Conservation (phyloP, 2,888 invertebrate species). For the Drosophila kuntzei region DNA sequence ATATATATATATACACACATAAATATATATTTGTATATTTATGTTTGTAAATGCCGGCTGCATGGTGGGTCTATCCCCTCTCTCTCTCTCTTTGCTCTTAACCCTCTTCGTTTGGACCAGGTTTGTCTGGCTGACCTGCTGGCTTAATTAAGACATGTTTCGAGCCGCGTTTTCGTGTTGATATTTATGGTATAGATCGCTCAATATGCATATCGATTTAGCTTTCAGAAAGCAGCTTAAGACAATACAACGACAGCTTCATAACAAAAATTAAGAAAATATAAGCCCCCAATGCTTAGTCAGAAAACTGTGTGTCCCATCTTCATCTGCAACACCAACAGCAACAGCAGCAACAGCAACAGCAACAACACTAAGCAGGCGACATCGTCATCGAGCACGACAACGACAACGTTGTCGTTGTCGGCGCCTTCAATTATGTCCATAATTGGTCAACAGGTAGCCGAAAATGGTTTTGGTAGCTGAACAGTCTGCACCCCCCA, state of each 20-base stretch:
- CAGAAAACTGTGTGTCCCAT: slow-evolving; percentile 24
- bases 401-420: slow-evolving; percentile 41
- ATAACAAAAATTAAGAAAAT: slow-evolving; percentile 55
- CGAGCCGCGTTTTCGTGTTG: slow-evolving; percentile 67
- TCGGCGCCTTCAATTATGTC: slow-evolving; percentile 75
- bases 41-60: slow-evolving; percentile 52
- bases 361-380: slow-evolving; percentile 30
- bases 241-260: slow-evolving; percentile 63
- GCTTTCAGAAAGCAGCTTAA: slow-evolving; percentile 62
- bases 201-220: slow-evolving; percentile 75
- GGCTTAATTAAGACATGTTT: slow-evolving; percentile 79
- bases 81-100: neutral
- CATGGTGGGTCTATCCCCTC: slow-evolving; percentile 58
- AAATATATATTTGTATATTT: neutral
- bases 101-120: neutral
- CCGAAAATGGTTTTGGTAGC: slow-evolving; percentile 70
- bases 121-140: slow-evolving; percentile 38
- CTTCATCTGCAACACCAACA: slow-evolving; percentile 14
- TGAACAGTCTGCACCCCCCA: slow-evolving; percentile 2
- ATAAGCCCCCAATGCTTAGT: slow-evolving; percentile 35
- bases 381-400: slow-evolving; percentile 38
- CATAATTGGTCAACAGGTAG: slow-evolving; percentile 79
- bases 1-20: neutral
- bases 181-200: slow-evolving; percentile 78
- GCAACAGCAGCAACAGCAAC: neutral